phyloP scores from a whole-genome alignment of 2,888 invertebrate genomes.

The Phaonia tiefii region DNA sequence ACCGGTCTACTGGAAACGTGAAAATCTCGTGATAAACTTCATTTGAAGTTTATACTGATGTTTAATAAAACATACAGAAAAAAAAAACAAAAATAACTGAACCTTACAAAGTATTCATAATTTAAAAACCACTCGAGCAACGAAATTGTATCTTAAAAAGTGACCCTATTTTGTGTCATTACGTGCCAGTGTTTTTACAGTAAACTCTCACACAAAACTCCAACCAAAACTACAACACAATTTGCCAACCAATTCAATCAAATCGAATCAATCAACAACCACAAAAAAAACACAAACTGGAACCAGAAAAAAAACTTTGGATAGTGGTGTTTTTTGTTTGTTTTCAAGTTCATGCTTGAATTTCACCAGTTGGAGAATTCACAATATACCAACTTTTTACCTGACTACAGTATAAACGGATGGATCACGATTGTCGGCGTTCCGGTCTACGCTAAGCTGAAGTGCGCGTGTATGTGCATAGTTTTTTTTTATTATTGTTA shows the following conservation, averaged over 20 bases:
- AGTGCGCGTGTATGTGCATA: not conserved
- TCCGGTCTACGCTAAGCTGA: not conserved
- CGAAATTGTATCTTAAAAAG: too few relatives aligned
- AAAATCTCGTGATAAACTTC: too few relatives aligned
- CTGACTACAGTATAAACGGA: not conserved
- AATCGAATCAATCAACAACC: conserved; percentile 33
- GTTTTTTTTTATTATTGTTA: not conserved
- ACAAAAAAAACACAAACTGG: conserved; percentile 17
- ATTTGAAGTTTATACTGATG: too few relatives aligned
- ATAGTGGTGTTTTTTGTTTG: conserved; percentile 19
- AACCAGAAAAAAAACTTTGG: conserved; percentile 41
- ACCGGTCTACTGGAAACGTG: too few relatives aligned
- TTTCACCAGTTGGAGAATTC: conserved; percentile 51
- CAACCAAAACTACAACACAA: conserved; percentile 33
- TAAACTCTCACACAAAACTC: too few relatives aligned
- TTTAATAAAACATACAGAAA: too few relatives aligned
- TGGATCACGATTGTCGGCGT: not conserved
- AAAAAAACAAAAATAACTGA: too few relatives aligned
- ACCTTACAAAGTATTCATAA: too few relatives aligned
- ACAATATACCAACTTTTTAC: not conserved
- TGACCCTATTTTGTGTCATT: too few relatives aligned
- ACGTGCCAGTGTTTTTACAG: too few relatives aligned
- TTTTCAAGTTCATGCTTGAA: conserved; percentile 62
- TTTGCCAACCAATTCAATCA: conserved; percentile 43
- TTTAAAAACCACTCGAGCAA: too few relatives aligned